phyloP scores from a whole-genome alignment of 2,113 vertebrate genomes.

The Pteronura brasiliensis region DNA sequence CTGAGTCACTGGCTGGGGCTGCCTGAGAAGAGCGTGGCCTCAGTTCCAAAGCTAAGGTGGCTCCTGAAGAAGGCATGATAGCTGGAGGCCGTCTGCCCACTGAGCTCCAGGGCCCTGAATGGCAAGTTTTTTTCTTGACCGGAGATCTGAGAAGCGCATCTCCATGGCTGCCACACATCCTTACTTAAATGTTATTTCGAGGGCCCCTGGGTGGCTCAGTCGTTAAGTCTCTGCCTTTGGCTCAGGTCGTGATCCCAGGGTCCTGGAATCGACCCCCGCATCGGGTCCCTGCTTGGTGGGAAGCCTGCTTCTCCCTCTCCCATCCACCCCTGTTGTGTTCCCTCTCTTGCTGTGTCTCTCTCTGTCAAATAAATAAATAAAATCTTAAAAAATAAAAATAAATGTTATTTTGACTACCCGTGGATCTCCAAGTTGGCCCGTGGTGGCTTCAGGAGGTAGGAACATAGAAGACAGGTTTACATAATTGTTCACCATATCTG shows the following conservation, averaged over 20 bases:
- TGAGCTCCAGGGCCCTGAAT: background rate
- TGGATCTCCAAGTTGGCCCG: background rate
- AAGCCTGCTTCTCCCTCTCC: too few species aligned
- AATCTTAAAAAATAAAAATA: background rate
- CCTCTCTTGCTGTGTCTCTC: too few species aligned
- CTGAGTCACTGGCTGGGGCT: background rate
- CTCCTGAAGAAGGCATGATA: background rate
- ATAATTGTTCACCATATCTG: background rate
- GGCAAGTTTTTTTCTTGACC: background rate
- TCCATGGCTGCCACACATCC: background rate
- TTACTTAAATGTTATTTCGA: background rate
- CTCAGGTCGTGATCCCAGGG: too few species aligned
- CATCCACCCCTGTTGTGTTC: too few species aligned
- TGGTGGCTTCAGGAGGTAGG: background rate
- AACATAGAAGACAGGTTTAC: background rate
- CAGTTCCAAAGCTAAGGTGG: background rate
- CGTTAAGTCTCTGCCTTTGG: too few species aligned
- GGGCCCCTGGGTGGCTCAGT: too few species aligned
- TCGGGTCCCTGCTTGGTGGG: too few species aligned
- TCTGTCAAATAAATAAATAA: too few species aligned
- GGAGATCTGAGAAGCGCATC: background rate
- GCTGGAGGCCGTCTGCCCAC: background rate
- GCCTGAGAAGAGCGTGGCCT: background rate
- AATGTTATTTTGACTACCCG: background rate
- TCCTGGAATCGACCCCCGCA: too few species aligned